These are phyloP conservation scores for Platichthys stellatus DNA, from an alignment of 2,113 vertebrate genomes.

Conservation along the genomic window DNA sequence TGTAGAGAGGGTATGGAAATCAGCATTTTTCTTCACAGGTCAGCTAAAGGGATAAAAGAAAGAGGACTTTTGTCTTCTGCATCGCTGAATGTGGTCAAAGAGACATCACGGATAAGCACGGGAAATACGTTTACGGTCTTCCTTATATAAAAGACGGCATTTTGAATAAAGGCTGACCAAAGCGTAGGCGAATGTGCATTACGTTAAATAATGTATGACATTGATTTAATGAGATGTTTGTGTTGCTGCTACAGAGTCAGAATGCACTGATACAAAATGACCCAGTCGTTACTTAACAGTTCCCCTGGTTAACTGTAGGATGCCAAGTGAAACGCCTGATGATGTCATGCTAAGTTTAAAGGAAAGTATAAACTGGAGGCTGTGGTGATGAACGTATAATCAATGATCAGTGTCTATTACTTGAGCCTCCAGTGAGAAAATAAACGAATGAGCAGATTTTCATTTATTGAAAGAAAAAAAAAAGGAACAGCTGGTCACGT, in stretches of 20 bases:
- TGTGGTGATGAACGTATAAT: not conserved
- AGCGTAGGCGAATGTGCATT: not conserved
- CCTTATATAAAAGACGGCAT: not conserved
- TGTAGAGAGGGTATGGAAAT: conserved; percentile 55
- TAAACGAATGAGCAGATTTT: conserved; percentile 22
- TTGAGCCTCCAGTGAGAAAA: not conserved
- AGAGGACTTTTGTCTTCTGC: conserved; percentile 42
- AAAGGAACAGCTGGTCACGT: conserved; percentile 2
- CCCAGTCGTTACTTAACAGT: too few relatives aligned
- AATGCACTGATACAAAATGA: conserved; percentile 27
- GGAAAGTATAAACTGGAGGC: not conserved
- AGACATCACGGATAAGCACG: not conserved
- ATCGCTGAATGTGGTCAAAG: conserved; percentile 35
- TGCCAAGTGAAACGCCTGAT: not conserved
- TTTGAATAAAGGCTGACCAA: not conserved
- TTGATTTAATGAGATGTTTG: not conserved
- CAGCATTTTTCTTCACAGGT: conserved; percentile 18
- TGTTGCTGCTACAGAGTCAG: conserved; percentile 12
- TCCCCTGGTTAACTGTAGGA: too few relatives aligned
- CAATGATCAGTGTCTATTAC: conserved; percentile 11
- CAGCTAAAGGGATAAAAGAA: conserved; percentile 32
- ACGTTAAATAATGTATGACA: not conserved
- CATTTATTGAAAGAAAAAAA: conserved; percentile 19
- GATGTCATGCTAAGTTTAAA: not conserved
- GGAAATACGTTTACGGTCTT: not conserved